Base-by-base conservation (phyloP, 2,888 invertebrate species). In the Tuberolachnus salignus region DNA sequence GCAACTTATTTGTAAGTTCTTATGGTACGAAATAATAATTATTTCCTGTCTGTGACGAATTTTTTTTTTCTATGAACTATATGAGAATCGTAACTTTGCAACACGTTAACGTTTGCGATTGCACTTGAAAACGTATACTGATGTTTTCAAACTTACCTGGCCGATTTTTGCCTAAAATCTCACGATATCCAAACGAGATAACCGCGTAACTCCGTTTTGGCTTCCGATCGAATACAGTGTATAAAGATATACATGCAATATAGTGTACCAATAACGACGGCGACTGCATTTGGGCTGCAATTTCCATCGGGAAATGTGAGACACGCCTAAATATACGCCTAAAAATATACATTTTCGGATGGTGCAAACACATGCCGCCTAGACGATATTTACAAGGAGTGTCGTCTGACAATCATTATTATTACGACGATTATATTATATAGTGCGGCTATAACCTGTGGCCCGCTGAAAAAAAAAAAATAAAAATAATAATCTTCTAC, bases 351-450 rank as follows among this genome's bases (percentile, higher is more conserved):
- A 21, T 34, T 34, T 75, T 66, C 57, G 46, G 21, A 67, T 51
- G 19, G 57, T 51, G 19, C 57, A 64, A 74, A 74, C 66, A 75
- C 57, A 75, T 75, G 75, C 55, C 14, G 66, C 75, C 46, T 55
- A 67, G 10, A 75, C 57, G 57, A 66, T 34, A 34, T 75, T 66
- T 57, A 66, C 55, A 46, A 46, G 34, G 46, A 55, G 75, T 75
- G 57, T 75, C 75, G 75, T 67, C 66, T 75, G 66, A 66, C 75
- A 75, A 75, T 75, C 67, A 75, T 74, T 51, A 26, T 73, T 72
- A 72, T 61, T 61, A 49, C 13, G 26, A 26, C 49, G 49, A 49
- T 72, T 46, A 57, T 70, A 57, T 72, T 49, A 51, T 51, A 61
- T 34, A 59, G 46, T 26, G 71, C 59, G 34, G 34, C 34, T 34